phyloP scores from a whole-genome alignment of 1,140 invertebrate genomes.

The Spodoptera frugiperda region DNA sequence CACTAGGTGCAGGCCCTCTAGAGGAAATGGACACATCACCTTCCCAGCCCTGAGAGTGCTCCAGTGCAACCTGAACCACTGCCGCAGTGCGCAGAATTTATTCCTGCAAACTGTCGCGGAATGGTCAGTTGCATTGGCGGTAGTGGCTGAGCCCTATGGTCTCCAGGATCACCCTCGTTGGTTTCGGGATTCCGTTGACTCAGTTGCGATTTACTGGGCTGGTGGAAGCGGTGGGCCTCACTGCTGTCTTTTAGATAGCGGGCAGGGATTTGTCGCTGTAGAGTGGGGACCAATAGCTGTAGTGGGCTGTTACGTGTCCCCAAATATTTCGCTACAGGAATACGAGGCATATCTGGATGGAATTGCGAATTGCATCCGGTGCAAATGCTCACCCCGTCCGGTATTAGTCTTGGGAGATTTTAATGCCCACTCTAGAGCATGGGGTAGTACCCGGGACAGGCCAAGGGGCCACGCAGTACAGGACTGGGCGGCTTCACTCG shows the following conservation, averaged over 20 bases:
- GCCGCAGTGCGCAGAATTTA: too few relatives aligned
- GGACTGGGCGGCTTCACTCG: constrained; percentile 1
- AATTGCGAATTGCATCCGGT: constrained; percentile 17
- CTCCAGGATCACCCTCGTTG: neutral
- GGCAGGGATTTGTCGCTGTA: neutral
- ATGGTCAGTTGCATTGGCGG: neutral
- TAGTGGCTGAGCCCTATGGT: neutral
- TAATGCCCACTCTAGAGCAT: constrained; percentile 13
- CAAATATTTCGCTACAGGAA: constrained; percentile 24
- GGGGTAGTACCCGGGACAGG: neutral
- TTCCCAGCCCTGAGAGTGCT: neutral
- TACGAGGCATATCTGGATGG: constrained; percentile 42
- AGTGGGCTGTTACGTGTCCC: neutral
- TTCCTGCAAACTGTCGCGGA: too few relatives aligned
- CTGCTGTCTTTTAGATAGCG: neutral
- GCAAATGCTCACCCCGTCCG: constrained; percentile 23
- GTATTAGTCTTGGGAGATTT: constrained; percentile 18
- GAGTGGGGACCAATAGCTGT: neutral
- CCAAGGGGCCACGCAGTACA: neutral
- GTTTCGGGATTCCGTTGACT: neutral
- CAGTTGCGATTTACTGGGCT: neutral
- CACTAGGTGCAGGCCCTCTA: neutral
- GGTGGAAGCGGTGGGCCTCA: neutral
- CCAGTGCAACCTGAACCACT: neutral
- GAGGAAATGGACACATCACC: neutral